These are phyloP conservation scores for Syngnathus acus DNA, from an alignment of 2,797 vertebrate species.

Conservation along the genomic window DNA sequence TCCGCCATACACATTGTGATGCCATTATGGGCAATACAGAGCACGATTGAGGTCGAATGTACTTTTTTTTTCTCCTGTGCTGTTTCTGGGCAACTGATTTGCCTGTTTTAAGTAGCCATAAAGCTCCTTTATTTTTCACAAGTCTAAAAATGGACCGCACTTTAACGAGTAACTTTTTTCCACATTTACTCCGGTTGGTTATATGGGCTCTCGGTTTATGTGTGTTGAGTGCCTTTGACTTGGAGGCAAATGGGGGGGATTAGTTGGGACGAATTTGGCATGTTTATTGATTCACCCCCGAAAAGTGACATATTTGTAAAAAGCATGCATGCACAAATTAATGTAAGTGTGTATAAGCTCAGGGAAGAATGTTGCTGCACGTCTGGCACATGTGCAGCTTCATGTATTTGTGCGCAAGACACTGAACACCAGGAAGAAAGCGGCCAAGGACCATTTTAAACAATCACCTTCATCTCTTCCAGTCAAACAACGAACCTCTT, in stretches of 20 bases:
- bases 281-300: not conserved
- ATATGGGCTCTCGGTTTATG: slow-evolving; percentile 12
- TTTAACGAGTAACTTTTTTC: slow-evolving; percentile 35
- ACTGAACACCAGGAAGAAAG: slow-evolving; percentile 9
- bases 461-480: slow-evolving; percentile 9
- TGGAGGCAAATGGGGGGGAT: not conserved
- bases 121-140: slow-evolving; percentile 35
- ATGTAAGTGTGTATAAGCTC: not conserved
- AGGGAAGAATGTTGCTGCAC: not conserved
- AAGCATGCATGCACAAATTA: not conserved
- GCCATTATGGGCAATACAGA: not conserved
- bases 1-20: not conserved
- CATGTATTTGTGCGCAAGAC: slow-evolving; percentile 9
- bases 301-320: slow-evolving; percentile 1
- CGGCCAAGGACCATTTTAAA: not conserved
- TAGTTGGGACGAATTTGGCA: not conserved
- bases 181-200: slow-evolving; percentile 23
- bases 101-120: slow-evolving; percentile 26
- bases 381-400: not conserved
- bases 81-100: not conserved
- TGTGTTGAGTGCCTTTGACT: slow-evolving; percentile 10
- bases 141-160: slow-evolving; percentile 41
- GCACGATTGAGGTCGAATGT: not conserved
- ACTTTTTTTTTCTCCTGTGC: not conserved
- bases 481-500: slow-evolving; percentile 28